These are phyloP conservation scores for Jacana jacana DNA, from an alignment of 2,113 vertebrate species.

Conservation along the genomic window DNA sequence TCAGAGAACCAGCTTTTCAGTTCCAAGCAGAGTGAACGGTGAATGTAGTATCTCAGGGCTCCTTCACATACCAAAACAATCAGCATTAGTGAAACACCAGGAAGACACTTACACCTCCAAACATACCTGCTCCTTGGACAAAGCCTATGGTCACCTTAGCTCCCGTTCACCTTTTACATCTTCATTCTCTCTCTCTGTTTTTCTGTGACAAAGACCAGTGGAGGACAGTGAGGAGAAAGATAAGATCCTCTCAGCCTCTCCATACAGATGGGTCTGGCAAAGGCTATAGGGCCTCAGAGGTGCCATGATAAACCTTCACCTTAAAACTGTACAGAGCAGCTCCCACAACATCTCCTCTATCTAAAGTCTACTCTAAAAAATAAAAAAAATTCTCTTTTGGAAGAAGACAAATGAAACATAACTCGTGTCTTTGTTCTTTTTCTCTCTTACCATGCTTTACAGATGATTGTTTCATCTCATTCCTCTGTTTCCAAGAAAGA, in stretches of 20 bases:
- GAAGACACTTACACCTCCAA: neutral
- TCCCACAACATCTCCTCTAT: neutral
- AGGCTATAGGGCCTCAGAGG: neutral
- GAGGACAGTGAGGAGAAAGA: neutral
- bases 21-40: neutral
- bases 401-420: constrained; percentile 58
- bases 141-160: neutral
- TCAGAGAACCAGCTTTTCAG: neutral
- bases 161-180: neutral
- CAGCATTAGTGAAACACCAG: neutral
- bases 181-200: neutral
- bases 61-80: neutral
- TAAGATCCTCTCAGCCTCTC: neutral
- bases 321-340: neutral
- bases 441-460: constrained; percentile 34
- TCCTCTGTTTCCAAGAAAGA: constrained; percentile 58
- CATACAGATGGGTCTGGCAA: neutral
- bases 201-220: neutral
- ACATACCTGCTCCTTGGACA: neutral
- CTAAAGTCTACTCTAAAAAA: neutral
- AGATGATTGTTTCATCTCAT: constrained; percentile 56
- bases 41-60: neutral
- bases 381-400: neutral
- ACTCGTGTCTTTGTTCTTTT: constrained; percentile 33
- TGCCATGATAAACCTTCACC: neutral